Evolutionary conservation across 92 coral and sea anemone species (phyloP), one percentile per base, ranked within the genome.

Genomic region (Ricordea florida): DNA sequence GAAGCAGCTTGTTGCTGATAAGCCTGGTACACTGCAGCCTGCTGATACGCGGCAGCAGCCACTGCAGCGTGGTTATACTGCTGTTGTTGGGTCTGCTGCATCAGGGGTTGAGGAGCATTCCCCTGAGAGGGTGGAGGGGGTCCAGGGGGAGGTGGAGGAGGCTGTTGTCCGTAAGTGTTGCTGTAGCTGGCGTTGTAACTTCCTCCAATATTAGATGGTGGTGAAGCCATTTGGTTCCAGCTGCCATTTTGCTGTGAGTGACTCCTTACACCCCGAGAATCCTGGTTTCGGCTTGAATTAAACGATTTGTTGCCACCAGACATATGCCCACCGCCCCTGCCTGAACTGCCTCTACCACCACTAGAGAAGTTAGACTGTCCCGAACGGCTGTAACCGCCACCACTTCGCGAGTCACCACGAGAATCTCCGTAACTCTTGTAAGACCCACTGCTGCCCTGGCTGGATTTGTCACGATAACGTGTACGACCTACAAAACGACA

Each of bases 51-150:
- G n/a, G n/a, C n/a, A n/a, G n/a, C 46, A 56, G 72, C 27, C 81
- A 79, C 35, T 55, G 25, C 50, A 79, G 84, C 51, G 53, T 81
- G 71, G 64, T 68, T 65, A 76, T 70, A 72, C 53, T 80, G 86
- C 30, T 46, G 45, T n/a, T 46, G 83, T 9, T 77, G 66, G 21
- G 48, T 36, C 73, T 57, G 48, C 48, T 87, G 83, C 55, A 49
- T 72, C 20, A 78, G 82, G 40, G 85, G 79, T 35, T 80, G 97
- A n/a, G 69, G 90, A 32, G 82, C 80, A 28, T 66, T 79, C 1
- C 84, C 85, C 66, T 87, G 94, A 15, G 92, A 80, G 35, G 88
- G 87, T 18, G 88, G 84, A 43, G 93, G 97, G 0, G 88, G 91
- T 27, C 93, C 89, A 21, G 91, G 53, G n/a, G 91, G 91, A 10